Evolutionary conservation across 1,140 invertebrate species (phyloP).

Genomic region (Campoletis sonorensis): DNA sequence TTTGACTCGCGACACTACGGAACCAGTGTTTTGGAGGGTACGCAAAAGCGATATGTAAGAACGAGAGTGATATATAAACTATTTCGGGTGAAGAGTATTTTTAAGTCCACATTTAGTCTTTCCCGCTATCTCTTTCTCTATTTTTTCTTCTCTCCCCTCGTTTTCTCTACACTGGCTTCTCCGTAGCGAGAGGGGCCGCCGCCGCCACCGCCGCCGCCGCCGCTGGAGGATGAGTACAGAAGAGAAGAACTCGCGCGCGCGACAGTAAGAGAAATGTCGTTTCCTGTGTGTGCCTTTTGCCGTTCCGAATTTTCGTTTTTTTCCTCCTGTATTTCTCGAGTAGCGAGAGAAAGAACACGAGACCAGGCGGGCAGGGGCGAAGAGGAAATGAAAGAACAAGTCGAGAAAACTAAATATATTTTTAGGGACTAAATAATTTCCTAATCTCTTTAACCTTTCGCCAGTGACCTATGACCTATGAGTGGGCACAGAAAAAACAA

Average conservation of each 20-base stretch:
- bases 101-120: slow-evolving; percentile 43
- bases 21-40: background rate
- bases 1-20: background rate
- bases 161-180: background rate
- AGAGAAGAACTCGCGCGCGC: slow-evolving; percentile 34
- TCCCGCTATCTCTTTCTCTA: background rate
- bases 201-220: too few relatives aligned
- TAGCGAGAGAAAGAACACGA: background rate
- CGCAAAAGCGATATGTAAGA: background rate
- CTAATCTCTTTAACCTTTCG: background rate
- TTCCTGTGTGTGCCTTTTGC: slow-evolving; percentile 34
- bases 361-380: background rate
- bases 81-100: slow-evolving; percentile 48
- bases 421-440: background rate
- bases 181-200: background rate
- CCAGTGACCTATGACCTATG: background rate
- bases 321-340: too few relatives aligned
- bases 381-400: background rate
- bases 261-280: slow-evolving; percentile 40
- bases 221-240: slow-evolving; percentile 1
- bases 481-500: too few relatives aligned
- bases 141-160: too few relatives aligned
- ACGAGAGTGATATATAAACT: slow-evolving; percentile 38
- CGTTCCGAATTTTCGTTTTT: background rate
- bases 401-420: background rate